Evolutionary conservation across 2,113 vertebrate species (phyloP), one percentile per base, ranked within the genome.

Genomic region (Neogale vison): DNA sequence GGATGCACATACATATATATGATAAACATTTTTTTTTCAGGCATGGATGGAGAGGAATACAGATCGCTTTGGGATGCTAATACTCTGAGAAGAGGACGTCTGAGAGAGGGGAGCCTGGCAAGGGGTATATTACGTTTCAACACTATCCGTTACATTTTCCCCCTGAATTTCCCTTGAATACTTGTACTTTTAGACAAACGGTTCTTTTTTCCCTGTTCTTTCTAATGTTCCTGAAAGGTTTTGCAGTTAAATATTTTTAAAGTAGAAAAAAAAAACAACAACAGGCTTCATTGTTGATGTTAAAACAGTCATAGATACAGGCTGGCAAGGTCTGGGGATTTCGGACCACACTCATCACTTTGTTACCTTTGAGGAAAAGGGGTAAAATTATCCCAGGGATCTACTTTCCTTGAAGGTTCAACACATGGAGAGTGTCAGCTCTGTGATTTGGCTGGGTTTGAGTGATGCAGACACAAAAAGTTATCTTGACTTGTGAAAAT

Each of bases 1-100:
- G 90, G 59, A 95, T 97, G 91, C 93, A 96, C 87, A 88, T 85
- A 95, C 76, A 83, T 91, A 93, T 97, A 93, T 74, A 63, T 95
- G 82, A 77, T 89, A 87, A 96, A 55, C 59, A 79, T 88, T 90
- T 96, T 61, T 55, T 59, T 82, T 59, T 7, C 21, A 94, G 81
- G 77, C n/a, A 31, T 21, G 26, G 26, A 50, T 26, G 47, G 80
- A 61, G 26, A 94, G 42, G 23, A 87, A 84, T 39, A 63, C 67
- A 83, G 61, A 88, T 95, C 77, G 55, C 61, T 80, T 61, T 18
- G n/a, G 52, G 85, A 90, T 94, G 88, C 42, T 57, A n/a, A 24
- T 74, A 31, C 57, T 90, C 52, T 42, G 39, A 79, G 50, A 42
- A 79, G 50, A 42, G 71, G 18, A 77, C 36, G 34, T 91, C 82